Conservation (phyloP, 1,140 invertebrate genomes). For the Plodia interpunctella region DNA sequence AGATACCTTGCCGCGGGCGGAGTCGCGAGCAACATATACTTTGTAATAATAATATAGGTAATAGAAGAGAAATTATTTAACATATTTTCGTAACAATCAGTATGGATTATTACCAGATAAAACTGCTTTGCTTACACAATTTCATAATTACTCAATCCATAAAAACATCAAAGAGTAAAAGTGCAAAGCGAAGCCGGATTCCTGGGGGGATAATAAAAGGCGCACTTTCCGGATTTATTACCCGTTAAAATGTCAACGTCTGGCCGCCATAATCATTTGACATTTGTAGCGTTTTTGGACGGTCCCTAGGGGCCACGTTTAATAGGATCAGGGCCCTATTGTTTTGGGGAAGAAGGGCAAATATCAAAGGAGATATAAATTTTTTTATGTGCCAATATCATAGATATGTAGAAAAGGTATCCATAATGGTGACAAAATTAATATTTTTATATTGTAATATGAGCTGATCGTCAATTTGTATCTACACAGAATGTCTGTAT, state of each 20-base stretch:
- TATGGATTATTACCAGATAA: neutral
- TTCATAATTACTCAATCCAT: neutral
- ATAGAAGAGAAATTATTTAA: no score
- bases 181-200: neutral
- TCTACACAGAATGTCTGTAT: no score
- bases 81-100: slow-evolving; percentile 1
- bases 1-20: no score
- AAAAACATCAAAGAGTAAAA: neutral
- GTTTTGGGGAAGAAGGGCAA: neutral
- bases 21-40: no score
- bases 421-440: no score
- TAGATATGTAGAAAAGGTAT: no score
- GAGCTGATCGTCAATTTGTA: no score
- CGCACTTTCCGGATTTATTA: neutral
- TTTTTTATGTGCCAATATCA: no score
- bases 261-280: neutral
- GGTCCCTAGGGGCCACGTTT: neutral
- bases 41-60: no score
- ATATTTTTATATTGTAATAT: no score
- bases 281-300: neutral
- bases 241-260: neutral
- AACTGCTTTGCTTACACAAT: neutral
- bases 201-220: neutral
- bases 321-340: neutral
- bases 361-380: no score